phyloP scores from a whole-genome alignment of 2,113 vertebrate genomes.

The Oriolus oriolus region DNA sequence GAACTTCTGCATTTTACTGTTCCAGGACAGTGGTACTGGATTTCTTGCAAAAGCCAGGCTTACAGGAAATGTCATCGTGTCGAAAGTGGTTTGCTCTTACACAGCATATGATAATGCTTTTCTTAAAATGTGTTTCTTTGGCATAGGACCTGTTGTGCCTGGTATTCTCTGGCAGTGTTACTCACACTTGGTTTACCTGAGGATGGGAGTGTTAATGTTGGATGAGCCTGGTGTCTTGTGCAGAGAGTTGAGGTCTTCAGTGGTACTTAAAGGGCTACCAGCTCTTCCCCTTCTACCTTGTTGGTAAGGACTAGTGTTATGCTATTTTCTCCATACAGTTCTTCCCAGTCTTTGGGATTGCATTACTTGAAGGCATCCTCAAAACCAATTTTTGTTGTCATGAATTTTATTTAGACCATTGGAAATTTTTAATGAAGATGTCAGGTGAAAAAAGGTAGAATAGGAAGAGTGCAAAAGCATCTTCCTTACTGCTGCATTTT shows the following conservation, averaged over 20 bases:
- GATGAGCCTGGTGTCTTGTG: not conserved
- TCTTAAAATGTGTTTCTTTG: not conserved
- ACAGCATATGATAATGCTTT: not conserved
- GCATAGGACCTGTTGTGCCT: not conserved
- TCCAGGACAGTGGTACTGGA: not conserved
- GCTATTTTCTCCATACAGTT: not conserved
- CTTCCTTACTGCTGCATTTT: not conserved
- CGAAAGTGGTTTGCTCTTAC: not conserved
- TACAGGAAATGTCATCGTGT: not conserved
- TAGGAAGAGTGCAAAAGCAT: not conserved
- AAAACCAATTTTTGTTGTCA: not conserved
- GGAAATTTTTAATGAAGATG: not conserved
- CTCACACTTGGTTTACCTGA: not conserved
- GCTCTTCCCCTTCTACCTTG: not conserved
- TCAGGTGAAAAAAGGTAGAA: not conserved
- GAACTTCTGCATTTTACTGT: not conserved
- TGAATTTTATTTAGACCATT: not conserved
- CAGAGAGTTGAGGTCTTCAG: not conserved
- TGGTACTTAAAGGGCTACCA: not conserved
- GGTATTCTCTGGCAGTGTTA: not conserved
- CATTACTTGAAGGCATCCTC: not conserved
- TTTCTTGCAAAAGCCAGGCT: not conserved
- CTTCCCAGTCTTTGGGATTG: not conserved
- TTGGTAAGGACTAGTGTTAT: not conserved
- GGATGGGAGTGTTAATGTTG: not conserved